phyloP scores from a whole-genome alignment of 2,797 vertebrate genomes.

The Myiothlypis chrysogaster region DNA sequence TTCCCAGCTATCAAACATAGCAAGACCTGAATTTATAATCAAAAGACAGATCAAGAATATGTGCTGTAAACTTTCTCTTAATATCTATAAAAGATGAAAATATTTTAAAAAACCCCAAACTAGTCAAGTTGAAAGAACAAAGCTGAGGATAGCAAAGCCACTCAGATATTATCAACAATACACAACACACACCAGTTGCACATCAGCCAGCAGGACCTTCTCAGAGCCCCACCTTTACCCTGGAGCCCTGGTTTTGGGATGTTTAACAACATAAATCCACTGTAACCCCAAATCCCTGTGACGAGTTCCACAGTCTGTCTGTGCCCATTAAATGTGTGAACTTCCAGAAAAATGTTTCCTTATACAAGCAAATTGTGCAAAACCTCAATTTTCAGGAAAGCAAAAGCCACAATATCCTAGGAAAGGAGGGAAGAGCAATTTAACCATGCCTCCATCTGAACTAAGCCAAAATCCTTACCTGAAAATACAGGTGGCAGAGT shows the following conservation, averaged over 20 bases:
- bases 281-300: too few relatives aligned
- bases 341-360: not conserved
- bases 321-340: not conserved
- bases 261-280: not conserved
- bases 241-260: not conserved
- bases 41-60: not conserved
- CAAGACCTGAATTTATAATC: not conserved
- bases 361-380: not conserved
- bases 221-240: not conserved
- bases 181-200: not conserved
- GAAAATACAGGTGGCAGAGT: not conserved
- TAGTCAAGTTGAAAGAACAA: not conserved
- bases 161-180: not conserved
- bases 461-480: not conserved
- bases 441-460: not conserved
- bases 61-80: not conserved
- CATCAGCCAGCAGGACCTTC: not conserved
- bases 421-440: not conserved
- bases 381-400: not conserved
- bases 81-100: not conserved
- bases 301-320: not conserved
- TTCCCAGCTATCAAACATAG: not conserved
- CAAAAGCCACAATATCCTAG: not conserved
- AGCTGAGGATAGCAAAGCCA: rapidly evolving
- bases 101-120: not conserved